Evolutionary conservation across 2,797 vertebrate genomes (phyloP).

Genomic region (Oreochromis mossambicus): DNA sequence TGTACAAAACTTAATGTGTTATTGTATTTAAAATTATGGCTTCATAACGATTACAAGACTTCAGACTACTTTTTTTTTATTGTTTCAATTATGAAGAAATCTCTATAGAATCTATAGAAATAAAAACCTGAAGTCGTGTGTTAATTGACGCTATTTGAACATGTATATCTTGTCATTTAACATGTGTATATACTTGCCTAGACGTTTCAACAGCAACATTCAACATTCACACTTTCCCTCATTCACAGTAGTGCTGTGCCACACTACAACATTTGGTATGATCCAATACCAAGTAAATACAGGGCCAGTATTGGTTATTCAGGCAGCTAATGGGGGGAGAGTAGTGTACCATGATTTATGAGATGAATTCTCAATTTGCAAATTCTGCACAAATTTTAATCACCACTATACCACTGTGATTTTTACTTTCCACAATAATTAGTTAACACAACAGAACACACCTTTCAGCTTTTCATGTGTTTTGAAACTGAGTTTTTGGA

Average conservation of each 20-base stretch:
- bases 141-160: not conserved
- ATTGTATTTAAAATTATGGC: not conserved
- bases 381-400: not conserved
- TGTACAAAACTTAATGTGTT: not conserved
- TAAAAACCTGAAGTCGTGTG: not conserved
- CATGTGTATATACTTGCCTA: not conserved
- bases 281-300: not conserved
- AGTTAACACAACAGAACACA: not conserved
- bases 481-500: not conserved
- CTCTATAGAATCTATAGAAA: not conserved
- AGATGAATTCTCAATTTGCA: not conserved
- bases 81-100: not conserved
- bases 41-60: rapidly evolving
- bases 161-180: not conserved
- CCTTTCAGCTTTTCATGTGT: not conserved
- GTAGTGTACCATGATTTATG: not conserved
- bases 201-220: not conserved
- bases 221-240: not conserved
- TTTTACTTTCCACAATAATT: not conserved
- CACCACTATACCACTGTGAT: not conserved
- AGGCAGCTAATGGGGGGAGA: not conserved
- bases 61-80: not conserved
- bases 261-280: not conserved
- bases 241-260: not conserved
- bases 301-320: not conserved